Percentiles rank a stretch among this genome's conserved stretches.
Conservation (phyloP, 2,888 invertebrate species). For the Bunonema sp. region DNA sequence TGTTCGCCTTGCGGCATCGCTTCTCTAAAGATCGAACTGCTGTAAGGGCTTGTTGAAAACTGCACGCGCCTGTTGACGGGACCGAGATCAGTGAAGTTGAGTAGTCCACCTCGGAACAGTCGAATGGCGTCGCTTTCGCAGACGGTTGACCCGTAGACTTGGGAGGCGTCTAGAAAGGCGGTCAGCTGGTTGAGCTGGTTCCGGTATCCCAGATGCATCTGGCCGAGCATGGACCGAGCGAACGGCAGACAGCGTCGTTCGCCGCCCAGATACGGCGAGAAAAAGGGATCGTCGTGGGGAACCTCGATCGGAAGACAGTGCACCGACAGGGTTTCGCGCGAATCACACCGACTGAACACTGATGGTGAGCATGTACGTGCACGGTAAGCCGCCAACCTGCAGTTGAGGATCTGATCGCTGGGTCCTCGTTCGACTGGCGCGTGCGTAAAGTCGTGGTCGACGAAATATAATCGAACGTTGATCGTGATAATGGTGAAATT, state of each 20-base stretch:
- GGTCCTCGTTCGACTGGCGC: conserved; percentile 39
- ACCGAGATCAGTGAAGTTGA: conserved; percentile 2
- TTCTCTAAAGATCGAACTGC: conserved; percentile 9
- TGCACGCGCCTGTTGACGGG: neutral
- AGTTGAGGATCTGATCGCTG: conserved; percentile 40
- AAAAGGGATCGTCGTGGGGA: conserved; percentile 73
- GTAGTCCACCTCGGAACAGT: neutral
- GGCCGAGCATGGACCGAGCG: conserved; percentile 81
- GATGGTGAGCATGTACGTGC: too few species aligned
- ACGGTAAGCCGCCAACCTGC: too few species aligned
- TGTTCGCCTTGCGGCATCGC: conserved; percentile 20
- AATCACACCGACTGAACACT: conserved; percentile 71
- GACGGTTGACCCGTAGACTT: conserved; percentile 73
- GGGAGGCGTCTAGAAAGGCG: conserved; percentile 63
- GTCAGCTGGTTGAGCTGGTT: conserved; percentile 55
- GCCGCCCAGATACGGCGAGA: conserved; percentile 62
- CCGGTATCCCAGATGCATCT: conserved; percentile 57
- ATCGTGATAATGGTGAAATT: too few species aligned
- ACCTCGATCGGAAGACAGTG: conserved; percentile 85
- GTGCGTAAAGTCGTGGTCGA: conserved; percentile 32
- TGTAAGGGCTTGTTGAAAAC: too few species aligned
- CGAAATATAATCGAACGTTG: too few species aligned
- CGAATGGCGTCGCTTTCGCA: too few species aligned
- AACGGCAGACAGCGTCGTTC: conserved; percentile 92
- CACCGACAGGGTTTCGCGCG: conserved; percentile 71